Percentiles rank a stretch among this genome's conserved stretches.
phyloP scores from a whole-genome alignment of 2,888 invertebrate species.

The Iselma pallidipennis region DNA sequence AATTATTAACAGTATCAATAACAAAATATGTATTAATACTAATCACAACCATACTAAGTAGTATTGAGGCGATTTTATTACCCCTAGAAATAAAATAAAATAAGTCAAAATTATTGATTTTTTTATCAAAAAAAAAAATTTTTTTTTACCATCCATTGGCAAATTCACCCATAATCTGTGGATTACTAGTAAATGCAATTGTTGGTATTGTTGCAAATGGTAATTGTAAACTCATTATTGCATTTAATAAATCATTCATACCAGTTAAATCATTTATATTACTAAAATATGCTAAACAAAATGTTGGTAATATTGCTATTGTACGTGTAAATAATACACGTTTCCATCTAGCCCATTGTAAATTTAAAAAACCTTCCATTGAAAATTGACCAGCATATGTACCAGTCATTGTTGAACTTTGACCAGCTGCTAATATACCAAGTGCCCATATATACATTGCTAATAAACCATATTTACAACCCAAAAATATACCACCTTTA shows the following conservation, averaged over 20 bases:
- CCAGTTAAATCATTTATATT: slow-evolving; percentile 70
- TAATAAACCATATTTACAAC: slow-evolving; percentile 74
- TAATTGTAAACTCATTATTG: slow-evolving; percentile 83
- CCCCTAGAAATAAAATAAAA: slow-evolving; percentile 59
- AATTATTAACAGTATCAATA: slow-evolving; percentile 60
- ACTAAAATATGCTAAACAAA: slow-evolving; percentile 70
- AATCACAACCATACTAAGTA: slow-evolving; percentile 72
- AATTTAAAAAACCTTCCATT: slow-evolving; percentile 86
- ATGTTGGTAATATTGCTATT: slow-evolving; percentile 78
- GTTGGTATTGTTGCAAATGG: slow-evolving; percentile 88
- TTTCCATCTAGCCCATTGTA: slow-evolving; percentile 87
- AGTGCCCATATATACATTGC: slow-evolving; percentile 87
- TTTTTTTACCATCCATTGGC: slow-evolving; percentile 72
- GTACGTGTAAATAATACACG: slow-evolving; percentile 81
- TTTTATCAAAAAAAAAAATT: slow-evolving; percentile 58
- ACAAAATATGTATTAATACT: slow-evolving; percentile 81
- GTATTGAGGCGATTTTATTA: slow-evolving; percentile 69
- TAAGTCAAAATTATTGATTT: background rate
- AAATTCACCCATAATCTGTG: slow-evolving; percentile 82
- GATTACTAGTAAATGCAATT: slow-evolving; percentile 81
- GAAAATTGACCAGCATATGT: slow-evolving; percentile 88
- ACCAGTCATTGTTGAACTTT: slow-evolving; percentile 83
- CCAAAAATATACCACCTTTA: slow-evolving; percentile 74
- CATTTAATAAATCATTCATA: slow-evolving; percentile 86
- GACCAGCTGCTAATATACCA: slow-evolving; percentile 80